Conservation (phyloP, 2,113 vertebrate genomes). For the Agapornis roseicollis region DNA sequence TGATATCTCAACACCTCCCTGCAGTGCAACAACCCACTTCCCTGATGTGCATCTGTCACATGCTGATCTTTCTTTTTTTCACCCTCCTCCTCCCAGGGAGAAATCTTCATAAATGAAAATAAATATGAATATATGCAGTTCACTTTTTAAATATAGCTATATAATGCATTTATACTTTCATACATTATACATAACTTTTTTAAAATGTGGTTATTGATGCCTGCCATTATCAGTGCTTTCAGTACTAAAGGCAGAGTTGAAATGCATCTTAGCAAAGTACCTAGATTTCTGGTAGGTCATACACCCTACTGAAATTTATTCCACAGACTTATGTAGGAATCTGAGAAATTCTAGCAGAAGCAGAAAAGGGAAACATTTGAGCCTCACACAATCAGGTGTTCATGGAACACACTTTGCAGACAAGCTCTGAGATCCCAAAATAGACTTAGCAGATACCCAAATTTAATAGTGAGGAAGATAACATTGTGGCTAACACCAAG, state of each 20-base stretch:
- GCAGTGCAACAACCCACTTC: slow-evolving; percentile 26
- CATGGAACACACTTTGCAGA: neutral
- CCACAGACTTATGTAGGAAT: neutral
- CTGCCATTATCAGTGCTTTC: neutral
- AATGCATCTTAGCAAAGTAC: neutral
- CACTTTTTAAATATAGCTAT: slow-evolving; percentile 6
- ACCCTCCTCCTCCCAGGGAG: neutral
- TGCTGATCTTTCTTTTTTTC: neutral
- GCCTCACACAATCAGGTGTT: neutral
- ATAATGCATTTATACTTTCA: slow-evolving; percentile 5
- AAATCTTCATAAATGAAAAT: neutral
- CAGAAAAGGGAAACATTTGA: neutral
- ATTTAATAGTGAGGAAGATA: neutral
- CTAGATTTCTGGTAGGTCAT: neutral
- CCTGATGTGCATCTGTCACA: slow-evolving; percentile 38
- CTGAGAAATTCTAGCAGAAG: neutral
- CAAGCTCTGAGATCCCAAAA: neutral
- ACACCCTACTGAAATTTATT: neutral
- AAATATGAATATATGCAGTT: neutral
- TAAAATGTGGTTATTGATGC: neutral
- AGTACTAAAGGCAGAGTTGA: slow-evolving; percentile 2
- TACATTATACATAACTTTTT: neutral
- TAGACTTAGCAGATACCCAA: neutral
- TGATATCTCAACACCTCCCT: slow-evolving; percentile 30
- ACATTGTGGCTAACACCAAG: neutral